Evolutionary conservation across 2,888 invertebrate species (phyloP), one percentile per base, ranked within the genome.

Genomic region (Halocaridina rubra): DNA sequence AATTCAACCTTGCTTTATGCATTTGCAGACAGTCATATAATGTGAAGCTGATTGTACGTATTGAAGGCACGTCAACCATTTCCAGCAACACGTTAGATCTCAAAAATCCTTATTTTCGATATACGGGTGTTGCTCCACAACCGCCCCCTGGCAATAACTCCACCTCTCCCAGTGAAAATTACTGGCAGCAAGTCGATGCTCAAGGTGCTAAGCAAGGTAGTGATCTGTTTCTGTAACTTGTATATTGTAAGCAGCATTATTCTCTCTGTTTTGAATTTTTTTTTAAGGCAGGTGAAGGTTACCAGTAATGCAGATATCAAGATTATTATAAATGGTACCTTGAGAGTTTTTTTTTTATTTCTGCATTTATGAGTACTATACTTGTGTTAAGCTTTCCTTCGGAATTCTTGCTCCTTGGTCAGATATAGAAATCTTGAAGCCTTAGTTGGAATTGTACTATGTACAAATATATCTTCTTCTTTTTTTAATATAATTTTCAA

Each of bases 91-190:
- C 96, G 19, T 93, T 99, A 90, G 99, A 99, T 91, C 93, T 99
- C 90, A 99, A 99, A 93, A 99, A 99, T 92, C 98, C 99, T 0
- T 98, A 98, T 93, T 99, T 99, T 91, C 94, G 98, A 90, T 98
- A 98, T 90, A 97, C 97, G 1, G 98, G 97, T 24, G 96, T 96
- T 30, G 96, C 98, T 0, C 96, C 96, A 0, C 95, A 96, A 80
- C 96, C 98, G 0, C 98, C 98, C 7, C 98, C 98, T 0, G 97
- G 98, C 13, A 95, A 96, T 74, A 96, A 96, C 90, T 95, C 94
- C 85, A 94, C 95, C 72, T 98, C 98, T 1, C 98, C 99, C 0
- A 98, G 97, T 90, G 98, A 99, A 91, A 94, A 94, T 80, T 97
- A 97, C 90, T 97, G 97, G 97, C 94, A 94, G 89, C 95, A 95